Evolutionary conservation across 2,888 invertebrate species (phyloP).

Genomic region (Eupithecia subumbrata): DNA sequence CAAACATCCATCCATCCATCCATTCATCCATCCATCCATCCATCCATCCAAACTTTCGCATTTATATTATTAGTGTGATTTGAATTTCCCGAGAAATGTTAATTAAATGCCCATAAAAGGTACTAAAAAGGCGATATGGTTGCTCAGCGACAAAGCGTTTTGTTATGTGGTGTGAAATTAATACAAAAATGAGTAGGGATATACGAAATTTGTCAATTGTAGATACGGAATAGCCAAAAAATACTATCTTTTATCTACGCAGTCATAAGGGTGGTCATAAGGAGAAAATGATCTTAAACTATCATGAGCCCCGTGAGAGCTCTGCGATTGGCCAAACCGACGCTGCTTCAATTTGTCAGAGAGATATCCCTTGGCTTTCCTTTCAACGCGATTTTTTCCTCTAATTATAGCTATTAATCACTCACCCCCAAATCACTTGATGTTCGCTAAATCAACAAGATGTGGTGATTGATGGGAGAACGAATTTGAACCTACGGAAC

Average conservation of each 20-base stretch:
- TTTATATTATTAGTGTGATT: too few relatives aligned
- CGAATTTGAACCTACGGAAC: slow-evolving; percentile 21
- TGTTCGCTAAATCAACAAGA: slow-evolving; percentile 31
- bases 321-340: background rate
- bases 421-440: slow-evolving; percentile 16
- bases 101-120: too few relatives aligned
- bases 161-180: too few relatives aligned
- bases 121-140: too few relatives aligned
- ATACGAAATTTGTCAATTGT: background rate
- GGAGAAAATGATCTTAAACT: background rate
- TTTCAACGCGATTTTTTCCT: slow-evolving; percentile 11
- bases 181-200: too few relatives aligned
- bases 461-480: slow-evolving; percentile 33
- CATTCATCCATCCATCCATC: too few relatives aligned
- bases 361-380: slow-evolving; percentile 12
- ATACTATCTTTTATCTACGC: background rate
- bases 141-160: too few relatives aligned
- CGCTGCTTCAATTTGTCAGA: slow-evolving; percentile 2
- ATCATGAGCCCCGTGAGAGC: background rate
- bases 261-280: too few relatives aligned
- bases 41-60: too few relatives aligned
- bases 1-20: too few relatives aligned
- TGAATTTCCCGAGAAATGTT: too few relatives aligned
- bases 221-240: background rate
- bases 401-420: slow-evolving; percentile 16